Percentiles rank a stretch among this genome's conserved stretches.
Evolutionary conservation across 2,113 vertebrate genomes (phyloP).

Genomic region (Oncorhynchus nerka): DNA sequence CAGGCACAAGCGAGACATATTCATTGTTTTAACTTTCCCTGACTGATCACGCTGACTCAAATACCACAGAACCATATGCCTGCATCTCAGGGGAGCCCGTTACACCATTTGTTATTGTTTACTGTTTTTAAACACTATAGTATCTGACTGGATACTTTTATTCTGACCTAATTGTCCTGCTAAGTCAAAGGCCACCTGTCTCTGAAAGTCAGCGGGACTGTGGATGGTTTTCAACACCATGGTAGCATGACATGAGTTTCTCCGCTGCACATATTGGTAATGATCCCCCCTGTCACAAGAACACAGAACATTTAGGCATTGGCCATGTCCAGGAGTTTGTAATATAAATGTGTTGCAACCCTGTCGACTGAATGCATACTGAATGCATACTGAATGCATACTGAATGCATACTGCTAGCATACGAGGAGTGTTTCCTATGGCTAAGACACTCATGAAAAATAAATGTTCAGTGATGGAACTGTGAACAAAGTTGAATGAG

Average conservation of each 20-base stretch:
- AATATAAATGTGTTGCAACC: background rate
- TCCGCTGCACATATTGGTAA: background rate
- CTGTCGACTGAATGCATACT: background rate
- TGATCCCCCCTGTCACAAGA: constrained; percentile 6
- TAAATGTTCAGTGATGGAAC: background rate
- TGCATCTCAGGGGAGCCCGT: constrained; percentile 14
- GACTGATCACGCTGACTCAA: constrained; percentile 8
- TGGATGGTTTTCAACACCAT: constrained; percentile 9
- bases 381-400: no score
- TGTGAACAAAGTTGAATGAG: background rate
- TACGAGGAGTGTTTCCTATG: background rate
- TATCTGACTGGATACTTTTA: constrained; percentile 7
- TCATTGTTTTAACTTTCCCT: constrained; percentile 28
- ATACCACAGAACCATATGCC: constrained; percentile 11
- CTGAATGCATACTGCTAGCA: background rate
- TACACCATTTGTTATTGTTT: constrained; percentile 27
- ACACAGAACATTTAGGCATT: constrained; percentile 11
- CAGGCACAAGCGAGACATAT: constrained; percentile 5
- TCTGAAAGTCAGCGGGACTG: background rate
- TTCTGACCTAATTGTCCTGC: constrained; percentile 13
- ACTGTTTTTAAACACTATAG: constrained; percentile 25
- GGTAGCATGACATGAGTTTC: background rate
- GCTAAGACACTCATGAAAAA: background rate
- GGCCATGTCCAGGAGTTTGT: background rate
- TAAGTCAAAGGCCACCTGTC: constrained; percentile 1